Evolutionary conservation across 2,113 vertebrate genomes (phyloP).

Genomic region (Formicarius rufipectus): DNA sequence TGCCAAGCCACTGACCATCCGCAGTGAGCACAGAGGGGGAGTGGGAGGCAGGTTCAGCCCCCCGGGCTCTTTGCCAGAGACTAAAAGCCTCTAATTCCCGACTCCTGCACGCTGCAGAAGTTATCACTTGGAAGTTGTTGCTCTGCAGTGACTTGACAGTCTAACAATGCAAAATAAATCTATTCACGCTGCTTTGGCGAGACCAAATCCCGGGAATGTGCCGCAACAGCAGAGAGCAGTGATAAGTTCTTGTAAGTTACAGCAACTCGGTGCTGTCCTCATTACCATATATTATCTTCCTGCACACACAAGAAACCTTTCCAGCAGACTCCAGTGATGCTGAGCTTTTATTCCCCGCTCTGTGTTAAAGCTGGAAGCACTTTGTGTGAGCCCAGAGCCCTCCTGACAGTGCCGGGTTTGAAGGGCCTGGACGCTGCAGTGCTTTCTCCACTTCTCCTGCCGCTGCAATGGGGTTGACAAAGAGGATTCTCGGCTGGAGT

Average conservation of each 20-base stretch:
- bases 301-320: slow-evolving; percentile 41
- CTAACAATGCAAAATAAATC: slow-evolving; percentile 79
- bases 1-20: neutral
- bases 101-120: slow-evolving; percentile 58
- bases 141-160: slow-evolving; percentile 73
- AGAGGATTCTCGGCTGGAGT: neutral
- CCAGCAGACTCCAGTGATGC: neutral
- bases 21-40: neutral
- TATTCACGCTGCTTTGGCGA: slow-evolving; percentile 70
- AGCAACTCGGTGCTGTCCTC: slow-evolving; percentile 31
- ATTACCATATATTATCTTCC: slow-evolving; percentile 71
- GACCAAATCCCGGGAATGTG: slow-evolving; percentile 62
- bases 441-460: neutral
- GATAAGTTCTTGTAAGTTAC: slow-evolving; percentile 70
- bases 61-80: neutral
- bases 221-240: slow-evolving; percentile 62
- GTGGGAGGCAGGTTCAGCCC: neutral
- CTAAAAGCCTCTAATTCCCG: slow-evolving; percentile 69
- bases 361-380: neutral
- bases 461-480: neutral
- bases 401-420: neutral
- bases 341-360: slow-evolving; percentile 19
- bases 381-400: neutral
- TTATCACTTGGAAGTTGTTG: slow-evolving; percentile 71
- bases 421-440: neutral